A percentile compares a stretch with the other conserved stretches of the same genome.
Conservation (phyloP, 2,888 invertebrate genomes). For the Onchidella celtica region DNA sequence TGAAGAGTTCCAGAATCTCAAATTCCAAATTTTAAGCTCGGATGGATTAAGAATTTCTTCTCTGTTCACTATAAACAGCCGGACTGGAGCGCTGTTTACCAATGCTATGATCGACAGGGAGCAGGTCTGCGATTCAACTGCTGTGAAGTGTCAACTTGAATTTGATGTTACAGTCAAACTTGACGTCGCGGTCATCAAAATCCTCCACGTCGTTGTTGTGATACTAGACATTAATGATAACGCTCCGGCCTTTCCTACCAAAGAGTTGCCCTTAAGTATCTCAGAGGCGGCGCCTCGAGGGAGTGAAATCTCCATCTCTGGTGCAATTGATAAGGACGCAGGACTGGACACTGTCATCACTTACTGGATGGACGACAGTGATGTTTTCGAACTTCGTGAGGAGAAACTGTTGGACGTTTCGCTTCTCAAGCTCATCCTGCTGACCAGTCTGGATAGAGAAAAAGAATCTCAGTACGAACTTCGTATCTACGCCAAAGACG, state of each 20-base stretch:
- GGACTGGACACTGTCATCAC: slow-evolving; percentile 44
- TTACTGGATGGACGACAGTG: slow-evolving; percentile 49
- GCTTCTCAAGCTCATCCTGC: slow-evolving; percentile 50
- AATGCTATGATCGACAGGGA: slow-evolving; percentile 55
- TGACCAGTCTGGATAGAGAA: slow-evolving; percentile 53
- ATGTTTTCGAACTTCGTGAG: slow-evolving; percentile 51
- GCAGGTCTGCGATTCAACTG: slow-evolving; percentile 46
- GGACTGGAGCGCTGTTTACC: slow-evolving; percentile 47
- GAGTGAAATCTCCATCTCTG: slow-evolving; percentile 56
- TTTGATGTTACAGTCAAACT: slow-evolving; percentile 66
- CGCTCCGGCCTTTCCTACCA: slow-evolving; percentile 62
- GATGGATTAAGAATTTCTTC: slow-evolving; percentile 46
- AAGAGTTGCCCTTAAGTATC: slow-evolving; percentile 58
- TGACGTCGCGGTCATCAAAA: slow-evolving; percentile 55
- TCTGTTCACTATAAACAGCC: slow-evolving; percentile 52
- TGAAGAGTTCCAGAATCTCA: slow-evolving; percentile 5
- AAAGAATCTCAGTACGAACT: slow-evolving; percentile 47
- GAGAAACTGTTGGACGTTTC: slow-evolving; percentile 55
- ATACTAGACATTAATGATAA: slow-evolving; percentile 69
- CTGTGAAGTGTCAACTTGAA: slow-evolving; percentile 58
- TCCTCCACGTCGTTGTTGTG: slow-evolving; percentile 63
- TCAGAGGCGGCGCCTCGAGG: slow-evolving; percentile 62
- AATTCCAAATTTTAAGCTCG: slow-evolving; percentile 51
- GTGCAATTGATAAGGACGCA: slow-evolving; percentile 54
- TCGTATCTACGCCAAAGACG: slow-evolving; percentile 54